Conservation (phyloP, 2,797 vertebrate species). For the Onychomys leucogaster region DNA sequence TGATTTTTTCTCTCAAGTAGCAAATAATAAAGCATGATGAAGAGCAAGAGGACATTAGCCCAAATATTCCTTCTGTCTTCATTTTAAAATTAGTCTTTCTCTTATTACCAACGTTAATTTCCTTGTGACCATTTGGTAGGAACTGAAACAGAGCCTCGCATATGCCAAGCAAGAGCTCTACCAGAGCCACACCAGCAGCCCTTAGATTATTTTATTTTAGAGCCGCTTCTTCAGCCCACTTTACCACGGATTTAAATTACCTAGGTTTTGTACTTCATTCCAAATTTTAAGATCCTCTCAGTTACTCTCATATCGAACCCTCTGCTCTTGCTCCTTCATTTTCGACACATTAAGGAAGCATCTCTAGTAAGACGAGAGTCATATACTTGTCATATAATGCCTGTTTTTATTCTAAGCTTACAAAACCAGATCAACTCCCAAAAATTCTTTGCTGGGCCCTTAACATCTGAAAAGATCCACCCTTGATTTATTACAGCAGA, state of each 20-base stretch:
- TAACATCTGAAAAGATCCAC: not conserved
- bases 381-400: not conserved
- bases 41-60: not conserved
- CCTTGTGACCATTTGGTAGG: not conserved
- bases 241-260: not conserved
- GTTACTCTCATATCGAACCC: not conserved
- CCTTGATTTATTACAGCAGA: not conserved
- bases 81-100: not conserved
- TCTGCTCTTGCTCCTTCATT: not conserved
- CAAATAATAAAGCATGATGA: not conserved
- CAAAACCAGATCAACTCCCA: slow-evolving; percentile 29
- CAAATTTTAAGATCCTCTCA: not conserved
- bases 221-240: not conserved
- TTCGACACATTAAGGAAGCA: not conserved
- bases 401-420: not conserved
- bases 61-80: not conserved
- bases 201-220: not conserved
- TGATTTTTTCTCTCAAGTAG: not conserved
- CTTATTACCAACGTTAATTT: not conserved
- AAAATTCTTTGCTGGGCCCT: not conserved
- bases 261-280: not conserved
- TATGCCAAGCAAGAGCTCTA: not conserved
- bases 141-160: not conserved
- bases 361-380: not conserved
- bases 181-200: not conserved